Evolutionary conservation across 2,797 vertebrate species (phyloP), one percentile per base, ranked within the genome.

Genomic region (Hypotaenidia philippensis): DNA sequence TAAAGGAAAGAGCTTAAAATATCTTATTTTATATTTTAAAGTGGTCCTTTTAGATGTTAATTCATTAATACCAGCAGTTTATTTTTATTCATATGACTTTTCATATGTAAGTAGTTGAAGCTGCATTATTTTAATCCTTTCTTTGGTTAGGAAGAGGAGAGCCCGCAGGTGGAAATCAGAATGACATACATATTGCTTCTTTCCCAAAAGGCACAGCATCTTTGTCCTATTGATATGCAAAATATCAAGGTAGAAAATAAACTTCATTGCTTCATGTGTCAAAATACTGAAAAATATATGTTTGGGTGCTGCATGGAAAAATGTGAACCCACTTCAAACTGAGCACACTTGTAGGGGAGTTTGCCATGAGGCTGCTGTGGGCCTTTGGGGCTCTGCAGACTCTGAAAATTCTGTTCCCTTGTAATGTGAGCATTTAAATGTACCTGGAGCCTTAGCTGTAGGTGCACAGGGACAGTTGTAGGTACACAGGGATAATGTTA

Each of bases 1-100:
- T 85, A 85, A 93, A 94, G 87, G 66, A 95, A 89, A 78, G 52
- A 91, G 91, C 81, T 94, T 93, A 96, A 92, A 94, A 66, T 93
- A 96, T 95, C 71, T 92, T 74, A 32, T 77, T 93, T 93, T 93
- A 77, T 93, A 93, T 95, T 93, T 96, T 84, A 77, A 96, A 93
- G 31, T 77, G 60, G 64, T 89, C 81, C 87, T 96, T 89, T 93
- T 93, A 93, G 78, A 94, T 96, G 89, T 92, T 96, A 96, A 92
- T 96, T 97, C 83, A 93, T 96, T 95, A 96, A 96, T 96, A 71
- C 75, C 78, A 68, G 81, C 71, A 80, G 60, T 92, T 93, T 96
- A 93, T 94, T 95, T 95, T 93, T 97, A 95, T 93, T 94, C 93
- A 83, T 91, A 41, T 53, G 89, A 92, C 68, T 95, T 96, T 94